Percentiles rank a stretch among this genome's conserved stretches.
Conservation (phyloP, 2,797 vertebrate species). For the Phalanger gymnotis region DNA sequence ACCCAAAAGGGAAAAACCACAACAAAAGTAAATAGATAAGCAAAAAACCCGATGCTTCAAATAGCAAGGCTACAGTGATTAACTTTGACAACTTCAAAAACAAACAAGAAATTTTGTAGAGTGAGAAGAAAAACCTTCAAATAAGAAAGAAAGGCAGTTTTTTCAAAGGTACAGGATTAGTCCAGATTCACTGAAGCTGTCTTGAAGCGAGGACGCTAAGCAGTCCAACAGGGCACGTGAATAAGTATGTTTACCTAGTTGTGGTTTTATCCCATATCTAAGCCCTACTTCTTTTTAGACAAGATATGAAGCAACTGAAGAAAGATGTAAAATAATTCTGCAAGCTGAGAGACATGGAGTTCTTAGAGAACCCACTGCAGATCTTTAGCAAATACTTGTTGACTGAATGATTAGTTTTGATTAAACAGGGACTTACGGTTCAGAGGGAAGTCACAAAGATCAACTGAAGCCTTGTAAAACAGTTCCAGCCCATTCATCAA, state of each 20-base stretch:
- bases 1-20: neutral
- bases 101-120: neutral
- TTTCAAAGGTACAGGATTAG: neutral
- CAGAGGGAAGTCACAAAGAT: neutral
- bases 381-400: neutral
- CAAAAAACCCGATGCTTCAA: neutral
- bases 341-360: neutral
- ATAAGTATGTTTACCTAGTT: neutral
- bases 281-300: neutral
- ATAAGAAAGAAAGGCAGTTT: neutral
- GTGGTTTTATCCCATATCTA: neutral
- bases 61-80: fast-evolving
- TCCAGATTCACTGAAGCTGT: neutral
- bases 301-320: neutral
- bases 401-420: neutral
- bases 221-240: neutral
- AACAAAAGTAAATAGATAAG: neutral
- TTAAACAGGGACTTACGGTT: neutral
- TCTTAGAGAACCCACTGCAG: neutral
- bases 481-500: neutral
- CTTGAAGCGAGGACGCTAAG: neutral
- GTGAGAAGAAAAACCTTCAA: neutral
- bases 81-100: neutral
- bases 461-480: neutral
- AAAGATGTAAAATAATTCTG: neutral